Conservation (phyloP, 2,888 invertebrate species). For the Metalampra italica region DNA sequence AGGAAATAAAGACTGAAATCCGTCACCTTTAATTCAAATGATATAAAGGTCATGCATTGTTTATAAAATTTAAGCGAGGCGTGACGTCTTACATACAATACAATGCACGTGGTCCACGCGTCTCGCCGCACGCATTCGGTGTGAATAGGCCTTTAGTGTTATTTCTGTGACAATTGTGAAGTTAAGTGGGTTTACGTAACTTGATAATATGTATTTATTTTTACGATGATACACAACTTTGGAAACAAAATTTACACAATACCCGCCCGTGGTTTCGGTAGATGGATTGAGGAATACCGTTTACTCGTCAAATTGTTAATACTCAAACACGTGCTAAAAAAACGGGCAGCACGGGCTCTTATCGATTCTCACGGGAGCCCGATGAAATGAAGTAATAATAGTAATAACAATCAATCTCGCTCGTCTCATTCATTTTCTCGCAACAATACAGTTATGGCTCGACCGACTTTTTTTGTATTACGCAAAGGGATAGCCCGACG, state of each 20-base stretch:
- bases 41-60: too few species aligned
- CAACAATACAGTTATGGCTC: conserved; percentile 69
- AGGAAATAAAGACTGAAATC: too few species aligned
- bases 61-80: too few species aligned
- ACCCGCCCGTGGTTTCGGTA: background rate
- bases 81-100: too few species aligned
- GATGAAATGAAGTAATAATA: conserved; percentile 72
- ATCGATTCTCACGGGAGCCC: conserved; percentile 66
- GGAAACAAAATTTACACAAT: too few species aligned
- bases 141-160: background rate
- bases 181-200: background rate
- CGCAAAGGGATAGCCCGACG: conserved; percentile 75
- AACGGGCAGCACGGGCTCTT: conserved; percentile 69
- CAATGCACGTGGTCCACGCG: too few species aligned
- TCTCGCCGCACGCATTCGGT: too few species aligned
- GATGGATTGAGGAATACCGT: conserved; percentile 59
- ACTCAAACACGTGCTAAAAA: conserved; percentile 68
- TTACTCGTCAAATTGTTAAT: conserved; percentile 71
- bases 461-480: conserved; percentile 71
- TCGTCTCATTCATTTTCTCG: conserved; percentile 73
- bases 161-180: background rate
- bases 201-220: too few species aligned
- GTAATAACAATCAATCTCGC: conserved; percentile 74
- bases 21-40: too few species aligned
- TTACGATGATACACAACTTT: too few species aligned